phyloP scores from a whole-genome alignment of 2,113 vertebrate genomes.

The Pterophyllum scalare region DNA sequence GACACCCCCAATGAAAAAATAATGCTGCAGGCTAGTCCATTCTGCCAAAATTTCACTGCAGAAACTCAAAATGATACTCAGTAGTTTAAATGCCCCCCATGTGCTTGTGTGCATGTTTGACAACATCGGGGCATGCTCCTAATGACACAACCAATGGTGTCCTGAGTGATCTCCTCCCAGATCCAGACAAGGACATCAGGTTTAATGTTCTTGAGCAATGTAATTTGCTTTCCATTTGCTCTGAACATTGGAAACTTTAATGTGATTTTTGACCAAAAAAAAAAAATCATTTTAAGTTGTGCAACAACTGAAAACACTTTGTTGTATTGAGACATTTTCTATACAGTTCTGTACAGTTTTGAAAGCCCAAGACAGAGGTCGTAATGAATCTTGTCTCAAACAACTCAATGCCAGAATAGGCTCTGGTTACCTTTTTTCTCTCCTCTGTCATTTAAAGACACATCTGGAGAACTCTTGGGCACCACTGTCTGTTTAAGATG shows the following conservation, averaged over 20 bases:
- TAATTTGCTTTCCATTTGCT: not conserved
- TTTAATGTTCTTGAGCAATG: no score
- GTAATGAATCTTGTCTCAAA: constrained; percentile 18
- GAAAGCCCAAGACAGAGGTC: constrained; percentile 6
- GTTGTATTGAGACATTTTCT: not conserved
- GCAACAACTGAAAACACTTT: not conserved
- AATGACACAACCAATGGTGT: no score
- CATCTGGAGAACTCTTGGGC: constrained; percentile 48
- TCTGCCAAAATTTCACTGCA: no score
- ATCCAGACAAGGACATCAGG: no score
- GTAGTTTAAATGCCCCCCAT: no score
- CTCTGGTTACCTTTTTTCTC: constrained; percentile 4
- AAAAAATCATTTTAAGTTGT: not conserved
- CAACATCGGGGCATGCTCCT: no score
- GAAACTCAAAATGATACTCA: no score
- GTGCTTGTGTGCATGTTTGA: no score
- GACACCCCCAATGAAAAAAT: no score
- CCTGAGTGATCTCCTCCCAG: no score
- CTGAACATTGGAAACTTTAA: not conserved
- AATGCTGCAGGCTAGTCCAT: no score
- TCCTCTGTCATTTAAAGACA: constrained; percentile 28
- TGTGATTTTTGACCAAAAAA: not conserved
- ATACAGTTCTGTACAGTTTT: not conserved
- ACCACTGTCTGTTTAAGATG: constrained; percentile 51
- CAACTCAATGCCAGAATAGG: constrained; percentile 14